Evolutionary conservation across 2,888 invertebrate genomes (phyloP).

Genomic region (Lycia hirtaria): DNA sequence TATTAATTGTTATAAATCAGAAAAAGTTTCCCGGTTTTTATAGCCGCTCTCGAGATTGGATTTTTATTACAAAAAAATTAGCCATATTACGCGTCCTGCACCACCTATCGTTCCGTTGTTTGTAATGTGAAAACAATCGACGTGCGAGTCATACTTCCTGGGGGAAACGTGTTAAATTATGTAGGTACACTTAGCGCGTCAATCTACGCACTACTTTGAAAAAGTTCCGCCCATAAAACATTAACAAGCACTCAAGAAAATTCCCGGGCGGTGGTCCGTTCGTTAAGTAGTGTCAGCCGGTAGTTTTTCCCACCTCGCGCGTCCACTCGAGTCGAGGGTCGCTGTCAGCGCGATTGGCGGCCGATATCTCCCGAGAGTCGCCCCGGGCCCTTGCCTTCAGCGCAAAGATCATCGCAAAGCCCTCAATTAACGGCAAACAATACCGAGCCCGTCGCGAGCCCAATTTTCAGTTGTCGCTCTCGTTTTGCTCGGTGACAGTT

Average conservation of each 20-base stretch:
- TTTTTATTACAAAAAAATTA: constrained; percentile 74
- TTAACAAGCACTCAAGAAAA: constrained; percentile 85
- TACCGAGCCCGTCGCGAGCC: constrained; percentile 64
- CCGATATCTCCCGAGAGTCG: constrained; percentile 81
- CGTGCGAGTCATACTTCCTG: constrained; percentile 63
- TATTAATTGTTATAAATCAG: constrained; percentile 85
- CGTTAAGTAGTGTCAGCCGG: constrained; percentile 83
- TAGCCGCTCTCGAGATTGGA: constrained; percentile 70
- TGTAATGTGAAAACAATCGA: constrained; percentile 60
- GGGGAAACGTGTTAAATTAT: constrained; percentile 81
- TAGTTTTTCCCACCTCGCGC: constrained; percentile 82
- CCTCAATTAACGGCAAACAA: constrained; percentile 83
- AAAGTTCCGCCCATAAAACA: constrained; percentile 85
- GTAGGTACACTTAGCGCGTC: constrained; percentile 82
- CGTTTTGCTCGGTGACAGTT: constrained; percentile 78
- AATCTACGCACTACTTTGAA: constrained; percentile 81
- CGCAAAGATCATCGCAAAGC: constrained; percentile 80
- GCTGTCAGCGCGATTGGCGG: constrained; percentile 83
- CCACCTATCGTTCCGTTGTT: constrained; percentile 51
- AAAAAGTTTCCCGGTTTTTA: constrained; percentile 73
- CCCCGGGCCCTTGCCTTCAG: constrained; percentile 65
- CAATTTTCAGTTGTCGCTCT: constrained; percentile 81
- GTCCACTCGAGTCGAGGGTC: constrained; percentile 74
- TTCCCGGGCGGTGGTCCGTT: constrained; percentile 78
- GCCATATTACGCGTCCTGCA: constrained; percentile 45